These are phyloP conservation scores for Eilema caniola DNA, from an alignment of 2,888 invertebrate genomes.

Conservation along the genomic window DNA sequence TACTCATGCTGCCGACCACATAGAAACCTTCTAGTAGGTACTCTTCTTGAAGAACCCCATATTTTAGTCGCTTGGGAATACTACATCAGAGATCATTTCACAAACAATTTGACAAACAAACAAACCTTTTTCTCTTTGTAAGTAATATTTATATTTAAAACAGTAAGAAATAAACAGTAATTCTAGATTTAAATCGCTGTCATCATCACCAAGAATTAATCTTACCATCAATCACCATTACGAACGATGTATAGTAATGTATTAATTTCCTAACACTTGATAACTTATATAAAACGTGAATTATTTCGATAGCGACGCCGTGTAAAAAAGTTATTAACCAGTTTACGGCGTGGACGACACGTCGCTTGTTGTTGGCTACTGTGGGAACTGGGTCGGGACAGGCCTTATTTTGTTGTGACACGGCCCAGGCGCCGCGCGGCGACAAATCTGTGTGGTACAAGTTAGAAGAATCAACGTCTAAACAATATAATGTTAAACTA, in stretches of 20 bases:
- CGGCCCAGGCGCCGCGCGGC: conserved; percentile 71
- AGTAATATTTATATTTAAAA: not conserved
- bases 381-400: conserved; percentile 80
- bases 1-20: no score
- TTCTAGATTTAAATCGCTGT: conserved; percentile 10
- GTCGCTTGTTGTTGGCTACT: conserved; percentile 61
- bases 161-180: not conserved
- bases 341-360: conserved; percentile 60
- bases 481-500: not conserved
- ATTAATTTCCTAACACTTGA: conserved; percentile 46
- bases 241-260: conserved; percentile 32
- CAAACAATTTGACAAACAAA: no score
- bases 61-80: no score
- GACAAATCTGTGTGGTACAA: conserved; percentile 58
- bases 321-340: conserved; percentile 51
- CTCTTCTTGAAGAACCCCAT: no score
- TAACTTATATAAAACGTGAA: conserved; percentile 53
- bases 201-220: conserved; percentile 14
- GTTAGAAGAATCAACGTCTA: conserved; percentile 27
- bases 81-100: no score
- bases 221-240: conserved; percentile 45
- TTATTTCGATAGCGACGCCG: conserved; percentile 50
- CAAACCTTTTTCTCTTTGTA: not conserved
- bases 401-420: conserved; percentile 76
- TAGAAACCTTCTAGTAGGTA: no score